phyloP scores from a whole-genome alignment of 2,888 invertebrate species.

The Mimachlamys varia region DNA sequence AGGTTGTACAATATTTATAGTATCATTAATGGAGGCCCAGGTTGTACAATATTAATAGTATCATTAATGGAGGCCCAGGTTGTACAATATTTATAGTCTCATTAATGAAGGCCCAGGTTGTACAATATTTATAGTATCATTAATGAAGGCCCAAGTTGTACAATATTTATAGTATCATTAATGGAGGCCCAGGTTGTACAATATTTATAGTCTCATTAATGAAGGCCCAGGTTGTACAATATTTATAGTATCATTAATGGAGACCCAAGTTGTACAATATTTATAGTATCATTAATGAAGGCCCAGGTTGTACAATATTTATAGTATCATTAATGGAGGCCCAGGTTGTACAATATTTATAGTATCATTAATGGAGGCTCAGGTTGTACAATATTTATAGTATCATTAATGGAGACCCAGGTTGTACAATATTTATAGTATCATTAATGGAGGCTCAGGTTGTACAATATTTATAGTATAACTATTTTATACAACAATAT shows the following conservation, averaged over 20 bases:
- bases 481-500: slow-evolving; percentile 1
- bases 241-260: background rate
- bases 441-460: background rate
- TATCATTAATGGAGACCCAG: background rate
- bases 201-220: background rate
- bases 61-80: too few relatives aligned
- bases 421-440: background rate
- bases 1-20: too few relatives aligned
- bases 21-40: background rate
- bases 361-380: background rate
- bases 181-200: background rate
- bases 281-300: background rate
- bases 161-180: background rate
- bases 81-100: background rate
- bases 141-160: too few relatives aligned
- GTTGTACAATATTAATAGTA: background rate
- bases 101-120: background rate
- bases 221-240: too few relatives aligned
- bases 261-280: background rate
- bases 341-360: background rate
- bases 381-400: too few relatives aligned
- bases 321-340: background rate
- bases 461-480: background rate
- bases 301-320: too few relatives aligned
- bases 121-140: background rate